These are phyloP conservation scores for Euleptes europaea DNA, from an alignment of 2,113 vertebrate genomes.

Conservation along the genomic window DNA sequence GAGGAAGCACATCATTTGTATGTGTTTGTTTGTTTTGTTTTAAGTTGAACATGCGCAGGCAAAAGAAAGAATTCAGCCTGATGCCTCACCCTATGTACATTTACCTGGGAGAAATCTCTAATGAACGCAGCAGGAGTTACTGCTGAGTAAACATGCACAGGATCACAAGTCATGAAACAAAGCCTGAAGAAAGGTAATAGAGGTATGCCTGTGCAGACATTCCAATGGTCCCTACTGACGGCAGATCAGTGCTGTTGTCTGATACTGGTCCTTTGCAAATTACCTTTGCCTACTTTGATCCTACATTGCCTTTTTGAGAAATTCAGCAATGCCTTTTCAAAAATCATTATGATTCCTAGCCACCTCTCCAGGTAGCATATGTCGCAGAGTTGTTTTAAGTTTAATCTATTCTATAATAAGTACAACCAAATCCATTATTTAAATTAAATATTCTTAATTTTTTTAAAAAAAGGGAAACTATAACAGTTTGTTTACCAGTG, in stretches of 20 bases:
- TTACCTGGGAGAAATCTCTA: too few species aligned
- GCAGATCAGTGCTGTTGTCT: too few species aligned
- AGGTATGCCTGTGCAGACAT: not conserved
- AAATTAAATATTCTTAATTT: not conserved
- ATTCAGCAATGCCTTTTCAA: not conserved
- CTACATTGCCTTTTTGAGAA: not conserved
- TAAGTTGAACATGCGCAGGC: not conserved
- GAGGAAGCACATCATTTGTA: not conserved
- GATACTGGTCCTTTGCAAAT: not conserved
- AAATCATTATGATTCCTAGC: not conserved
- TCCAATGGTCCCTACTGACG: not conserved
- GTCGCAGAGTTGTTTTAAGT: not conserved
- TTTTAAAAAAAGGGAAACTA: not conserved
- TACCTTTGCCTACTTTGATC: not conserved
- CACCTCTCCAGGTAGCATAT: too few species aligned
- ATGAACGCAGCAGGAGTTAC: too few species aligned
- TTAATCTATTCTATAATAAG: not conserved
- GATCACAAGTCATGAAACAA: not conserved
- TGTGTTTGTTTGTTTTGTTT: too few species aligned
- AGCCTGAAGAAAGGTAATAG: not conserved
- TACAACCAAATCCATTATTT: not conserved
- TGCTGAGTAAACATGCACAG: too few species aligned
- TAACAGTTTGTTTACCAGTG: not conserved
- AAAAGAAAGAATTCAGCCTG: not conserved
- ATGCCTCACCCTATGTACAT: too few species aligned